Evolutionary conservation across 2,888 invertebrate genomes (phyloP).

Genomic region (Corbicula japonica): DNA sequence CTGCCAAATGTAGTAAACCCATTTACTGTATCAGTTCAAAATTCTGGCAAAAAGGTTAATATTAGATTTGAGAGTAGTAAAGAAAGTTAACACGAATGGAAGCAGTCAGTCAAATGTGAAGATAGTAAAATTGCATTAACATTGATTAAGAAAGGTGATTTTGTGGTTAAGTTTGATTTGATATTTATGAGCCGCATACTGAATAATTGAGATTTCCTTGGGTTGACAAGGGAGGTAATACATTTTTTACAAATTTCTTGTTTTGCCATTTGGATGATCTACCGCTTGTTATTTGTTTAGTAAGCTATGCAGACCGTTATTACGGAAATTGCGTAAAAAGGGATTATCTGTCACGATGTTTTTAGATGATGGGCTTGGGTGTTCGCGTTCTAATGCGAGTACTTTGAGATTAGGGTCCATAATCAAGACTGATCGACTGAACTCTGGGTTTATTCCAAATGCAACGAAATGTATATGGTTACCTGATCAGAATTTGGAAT

Average conservation of each 20-base stretch:
- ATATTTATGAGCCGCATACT: slow-evolving; percentile 9
- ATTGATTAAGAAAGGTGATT: not conserved
- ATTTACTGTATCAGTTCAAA: slow-evolving; percentile 2
- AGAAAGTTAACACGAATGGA: not conserved
- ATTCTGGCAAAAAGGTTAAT: slow-evolving; percentile 1
- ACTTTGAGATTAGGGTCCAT: not conserved
- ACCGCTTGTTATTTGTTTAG: slow-evolving; percentile 12
- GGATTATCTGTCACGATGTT: not conserved
- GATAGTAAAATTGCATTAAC: not conserved
- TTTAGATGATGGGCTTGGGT: slow-evolving; percentile 14
- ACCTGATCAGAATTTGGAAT: not conserved
- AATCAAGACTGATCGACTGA: slow-evolving; percentile 1
- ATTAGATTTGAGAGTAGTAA: not conserved
- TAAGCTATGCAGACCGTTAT: not conserved
- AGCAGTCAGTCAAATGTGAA: not conserved
- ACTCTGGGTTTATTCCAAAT: slow-evolving; percentile 5
- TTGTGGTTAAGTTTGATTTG: slow-evolving; percentile 9
- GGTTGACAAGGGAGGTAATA: slow-evolving; percentile 10
- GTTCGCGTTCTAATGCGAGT: not conserved
- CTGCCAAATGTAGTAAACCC: slow-evolving; percentile 6
- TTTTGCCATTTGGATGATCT: slow-evolving; percentile 15
- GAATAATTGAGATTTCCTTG: not conserved
- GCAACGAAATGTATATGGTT: slow-evolving; percentile 4
- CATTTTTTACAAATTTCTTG: slow-evolving; percentile 6
- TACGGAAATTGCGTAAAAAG: not conserved